Percentiles rank a stretch among this genome's conserved stretches.
These are phyloP conservation scores for Axinella damicornis DNA, from an alignment of 37 sponge, comb jelly and placozoan genomes.

Conservation along the genomic window DNA sequence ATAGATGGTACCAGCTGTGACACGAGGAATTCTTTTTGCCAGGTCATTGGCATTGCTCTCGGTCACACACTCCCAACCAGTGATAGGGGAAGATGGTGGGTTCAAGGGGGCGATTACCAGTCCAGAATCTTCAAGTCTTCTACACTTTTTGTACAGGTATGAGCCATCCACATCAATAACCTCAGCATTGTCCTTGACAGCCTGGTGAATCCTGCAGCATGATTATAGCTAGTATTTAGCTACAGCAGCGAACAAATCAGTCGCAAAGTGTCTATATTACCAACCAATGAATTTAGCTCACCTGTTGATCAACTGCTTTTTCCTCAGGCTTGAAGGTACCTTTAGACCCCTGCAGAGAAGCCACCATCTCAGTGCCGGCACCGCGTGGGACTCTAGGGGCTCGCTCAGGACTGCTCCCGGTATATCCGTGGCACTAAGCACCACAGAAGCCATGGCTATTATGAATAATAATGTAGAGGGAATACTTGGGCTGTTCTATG, in stretches of 20 bases:
- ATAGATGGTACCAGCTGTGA: not conserved
- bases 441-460: too few relatives aligned
- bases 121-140: not conserved
- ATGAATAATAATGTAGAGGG: too few relatives aligned
- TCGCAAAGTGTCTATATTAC: too few relatives aligned
- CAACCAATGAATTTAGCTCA: too few relatives aligned
- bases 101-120: not conserved
- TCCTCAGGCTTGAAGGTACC: not conserved
- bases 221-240: too few relatives aligned
- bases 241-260: too few relatives aligned
- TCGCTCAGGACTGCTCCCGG: slow-evolving; percentile 19
- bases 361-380: slow-evolving; percentile 39
- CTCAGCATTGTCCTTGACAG: not conserved
- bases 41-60: too few relatives aligned
- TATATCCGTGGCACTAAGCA: slow-evolving; percentile 10
- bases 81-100: not conserved
- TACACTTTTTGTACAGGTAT: not conserved
- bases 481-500: too few relatives aligned
- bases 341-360: slow-evolving; percentile 12
- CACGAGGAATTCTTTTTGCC: too few relatives aligned
- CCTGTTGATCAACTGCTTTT: too few relatives aligned
- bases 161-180: slow-evolving; percentile 10
- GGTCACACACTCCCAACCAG: not conserved
- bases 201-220: not conserved
- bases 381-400: slow-evolving; percentile 15